Evolutionary conservation across 2,113 vertebrate species (phyloP), one percentile per base, ranked within the genome.

Genomic region (Crotalus helleri): DNA sequence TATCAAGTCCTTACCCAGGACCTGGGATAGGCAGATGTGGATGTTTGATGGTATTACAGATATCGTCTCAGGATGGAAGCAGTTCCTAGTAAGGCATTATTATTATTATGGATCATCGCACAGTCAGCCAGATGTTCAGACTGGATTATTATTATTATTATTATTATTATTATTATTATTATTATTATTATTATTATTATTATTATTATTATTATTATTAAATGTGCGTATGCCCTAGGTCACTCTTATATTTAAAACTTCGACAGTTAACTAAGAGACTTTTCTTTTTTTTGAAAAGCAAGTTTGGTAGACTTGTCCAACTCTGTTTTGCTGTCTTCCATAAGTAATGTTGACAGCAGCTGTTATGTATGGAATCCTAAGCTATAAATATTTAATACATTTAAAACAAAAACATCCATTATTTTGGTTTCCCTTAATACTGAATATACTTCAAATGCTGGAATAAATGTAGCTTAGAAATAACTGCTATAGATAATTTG

Each of bases 401-500:
- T 44, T 59, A 91, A n/a, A 90, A 94, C 96, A 69, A 94, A 96
- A 96, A 93, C n/a, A 1, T 90, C 93, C 91, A 15, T 95, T 29
- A 85, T 95, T 91, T 53, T 92, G 2, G 92, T 92, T 91, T 93
- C 94, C 92, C 57, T 0, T 86, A 91, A 93, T 23, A 54, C 26
- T 49, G 24, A 86, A 91, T 93, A 92, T 90, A 74, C 93, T 96
- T 95, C 24, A 91, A 54, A 81, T 91, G 61, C 44, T 58, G 91
- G 87, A 61, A 91, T 94, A 95, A 95, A 94, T 93, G 44, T 15
- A 81, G 59, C 93, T 93, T 54, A 92, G 90, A 94, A 89, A 88
- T 93, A 90, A 93, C 74, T n/a, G 53, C 44, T 49, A 23, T 39
- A 87, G 74, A 87, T 94, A 91, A 94, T 96, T 96, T 96, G 86